A percentile compares a stretch with the other conserved stretches of the same genome.
phyloP scores from a whole-genome alignment of 2,888 invertebrate genomes.

The Drosophila robusta region DNA sequence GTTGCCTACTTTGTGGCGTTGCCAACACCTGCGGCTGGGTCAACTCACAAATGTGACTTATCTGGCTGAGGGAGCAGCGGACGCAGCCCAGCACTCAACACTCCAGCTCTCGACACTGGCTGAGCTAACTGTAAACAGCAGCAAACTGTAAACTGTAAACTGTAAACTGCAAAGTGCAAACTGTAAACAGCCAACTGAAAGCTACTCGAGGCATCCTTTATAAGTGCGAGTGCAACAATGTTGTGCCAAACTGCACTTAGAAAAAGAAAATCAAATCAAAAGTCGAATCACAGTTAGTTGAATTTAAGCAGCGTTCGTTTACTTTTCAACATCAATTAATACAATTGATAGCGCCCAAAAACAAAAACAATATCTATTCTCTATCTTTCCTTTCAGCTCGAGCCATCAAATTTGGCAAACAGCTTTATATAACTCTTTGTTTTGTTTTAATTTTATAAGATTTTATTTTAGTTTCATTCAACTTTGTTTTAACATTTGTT shows the following conservation, averaged over 20 bases:
- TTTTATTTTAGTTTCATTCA: no score
- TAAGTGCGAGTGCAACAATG: neutral
- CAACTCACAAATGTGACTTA: slow-evolving; percentile 49
- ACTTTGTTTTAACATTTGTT: no score
- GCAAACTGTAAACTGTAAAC: slow-evolving; percentile 17
- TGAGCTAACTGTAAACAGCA: slow-evolving; percentile 3
- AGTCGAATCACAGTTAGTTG: neutral
- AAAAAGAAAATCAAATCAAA: neutral
- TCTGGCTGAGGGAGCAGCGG: slow-evolving; percentile 23
- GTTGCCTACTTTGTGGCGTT: slow-evolving; percentile 49
- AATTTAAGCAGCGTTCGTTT: neutral
- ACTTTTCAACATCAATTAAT: no score
- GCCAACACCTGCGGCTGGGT: slow-evolving; percentile 45
- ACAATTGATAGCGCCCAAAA: no score
- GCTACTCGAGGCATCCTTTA: neutral
- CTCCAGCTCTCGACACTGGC: slow-evolving; percentile 1
- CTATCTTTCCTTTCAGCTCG: no score
- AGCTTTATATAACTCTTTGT: no score
- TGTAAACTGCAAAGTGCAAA: slow-evolving; percentile 10
- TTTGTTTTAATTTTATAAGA: no score
- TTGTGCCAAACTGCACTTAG: neutral
- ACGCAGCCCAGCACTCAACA: slow-evolving; percentile 4
- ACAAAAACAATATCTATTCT: no score
- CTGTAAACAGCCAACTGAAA: slow-evolving; percentile 3
- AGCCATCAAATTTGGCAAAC: no score